A percentile compares a stretch with the other conserved stretches of the same genome.
phyloP scores from a whole-genome alignment of 2,888 invertebrate genomes.

The Agrochola lota region DNA sequence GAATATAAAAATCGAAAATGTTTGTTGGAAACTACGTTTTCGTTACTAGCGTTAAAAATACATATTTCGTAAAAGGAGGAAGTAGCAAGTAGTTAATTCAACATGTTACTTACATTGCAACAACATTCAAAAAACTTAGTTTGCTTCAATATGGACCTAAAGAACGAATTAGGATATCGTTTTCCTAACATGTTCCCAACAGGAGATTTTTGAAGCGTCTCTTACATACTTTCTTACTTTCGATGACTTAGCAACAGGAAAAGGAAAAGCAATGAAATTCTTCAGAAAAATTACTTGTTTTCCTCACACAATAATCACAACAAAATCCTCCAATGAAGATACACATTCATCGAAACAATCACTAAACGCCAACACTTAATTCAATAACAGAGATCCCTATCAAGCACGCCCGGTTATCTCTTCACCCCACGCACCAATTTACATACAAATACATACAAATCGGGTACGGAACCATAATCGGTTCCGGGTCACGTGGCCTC shows the following conservation, averaged over 20 bases:
- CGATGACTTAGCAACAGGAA: not conserved
- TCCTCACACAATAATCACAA: conserved; percentile 26
- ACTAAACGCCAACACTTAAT: conserved; percentile 85
- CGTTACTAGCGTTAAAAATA: not conserved
- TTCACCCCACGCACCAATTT: conserved; percentile 85
- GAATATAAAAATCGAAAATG: conserved; percentile 10
- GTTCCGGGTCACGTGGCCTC: conserved; percentile 91
- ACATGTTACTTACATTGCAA: too few species aligned
- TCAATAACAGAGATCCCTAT: conserved; percentile 87
- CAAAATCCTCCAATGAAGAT: conserved; percentile 48
- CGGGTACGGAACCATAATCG: conserved; percentile 86
- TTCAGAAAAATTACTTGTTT: not conserved
- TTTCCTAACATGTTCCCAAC: not conserved
- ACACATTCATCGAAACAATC: conserved; percentile 71
- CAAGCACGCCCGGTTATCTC: conserved; percentile 87
- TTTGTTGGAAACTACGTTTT: not conserved
- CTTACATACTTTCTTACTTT: not conserved
- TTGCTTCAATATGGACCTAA: not conserved
- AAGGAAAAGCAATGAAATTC: not conserved
- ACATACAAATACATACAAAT: conserved; percentile 89
- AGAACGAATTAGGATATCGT: not conserved
- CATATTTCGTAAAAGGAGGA: not conserved
- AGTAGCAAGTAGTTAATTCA: too few species aligned
- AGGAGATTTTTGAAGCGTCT: not conserved
- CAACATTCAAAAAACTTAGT: too few species aligned